These are phyloP conservation scores for Caenorhabditis remanei DNA, from an alignment of 1,140 invertebrate species.

Conservation along the genomic window DNA sequence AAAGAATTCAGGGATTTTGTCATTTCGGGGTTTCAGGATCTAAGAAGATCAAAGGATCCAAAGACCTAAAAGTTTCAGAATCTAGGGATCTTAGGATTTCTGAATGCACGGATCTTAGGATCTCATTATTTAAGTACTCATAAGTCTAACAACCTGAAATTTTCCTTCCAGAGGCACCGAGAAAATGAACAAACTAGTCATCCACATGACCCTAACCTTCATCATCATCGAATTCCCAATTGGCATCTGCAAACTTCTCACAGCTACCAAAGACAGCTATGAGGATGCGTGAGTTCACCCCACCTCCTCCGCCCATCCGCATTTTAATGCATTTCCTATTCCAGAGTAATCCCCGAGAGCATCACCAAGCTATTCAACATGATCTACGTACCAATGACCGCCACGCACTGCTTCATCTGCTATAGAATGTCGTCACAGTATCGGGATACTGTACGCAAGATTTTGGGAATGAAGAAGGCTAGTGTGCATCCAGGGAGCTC, in stretches of 20 bases:
- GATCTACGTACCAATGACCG: not conserved
- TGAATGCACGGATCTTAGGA: too few species aligned
- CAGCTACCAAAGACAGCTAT: not conserved
- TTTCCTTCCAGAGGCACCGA: not conserved
- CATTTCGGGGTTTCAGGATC: too few species aligned
- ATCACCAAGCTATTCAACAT: not conserved
- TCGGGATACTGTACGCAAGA: not conserved
- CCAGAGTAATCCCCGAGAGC: not conserved
- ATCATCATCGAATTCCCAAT: constrained; percentile 9
- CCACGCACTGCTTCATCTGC: not conserved
- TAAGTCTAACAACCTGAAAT: not conserved
- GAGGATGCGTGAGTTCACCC: not conserved
- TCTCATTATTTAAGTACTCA: too few species aligned
- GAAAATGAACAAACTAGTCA: not conserved
- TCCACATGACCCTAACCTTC: not conserved
- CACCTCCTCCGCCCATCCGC: too few species aligned
- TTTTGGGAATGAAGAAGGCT: not conserved
- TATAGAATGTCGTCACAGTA: constrained; percentile 22
- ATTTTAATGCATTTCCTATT: too few species aligned
- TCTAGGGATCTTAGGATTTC: too few species aligned
- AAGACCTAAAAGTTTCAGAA: too few species aligned
- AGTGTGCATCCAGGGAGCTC: not conserved
- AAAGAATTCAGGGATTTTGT: too few species aligned
- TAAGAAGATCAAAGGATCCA: too few species aligned
- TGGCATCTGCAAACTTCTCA: not conserved